Evolutionary conservation across 2,888 invertebrate genomes (phyloP), one percentile per base, ranked within the genome.

Genomic region (Spatulosminthurus flaviceps): DNA sequence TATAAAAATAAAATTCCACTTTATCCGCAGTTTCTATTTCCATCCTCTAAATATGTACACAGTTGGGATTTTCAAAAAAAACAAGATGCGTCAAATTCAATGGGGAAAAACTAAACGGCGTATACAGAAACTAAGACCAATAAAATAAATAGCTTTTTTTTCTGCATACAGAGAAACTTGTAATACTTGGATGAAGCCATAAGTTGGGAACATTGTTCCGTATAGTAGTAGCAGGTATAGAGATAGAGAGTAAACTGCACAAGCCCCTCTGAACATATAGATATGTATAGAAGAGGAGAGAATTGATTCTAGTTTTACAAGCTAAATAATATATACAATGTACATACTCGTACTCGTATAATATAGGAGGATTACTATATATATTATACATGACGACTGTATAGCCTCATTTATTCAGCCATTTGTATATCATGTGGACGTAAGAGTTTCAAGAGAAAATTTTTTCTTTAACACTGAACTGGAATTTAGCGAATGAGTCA

Each of bases 401-500:
- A n/a, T 64, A 64, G 4, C 22, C 64, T 64, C 24, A 24, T 64
- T 24, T 22, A 67, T 28, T 13, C 28, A 67, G 29, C 67, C 11
- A 28, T 7, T n/a, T 28, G n/a, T 28, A 29, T 67, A 28, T 13
- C 16, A 24, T 67, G n/a, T 19, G 2, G 22, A 67, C 29, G 28
- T n/a, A 67, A 28, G 67, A 22, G 67, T 28, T 67, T 67, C 29
- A 67, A 28, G 67, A 67, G 29, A 28, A 67, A 67, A 67, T 28
- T 29, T 28, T 67, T 67, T 67, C 67, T 26, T 28, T 67, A 24
- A 29, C 16, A 26, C 29, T 67, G 28, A 67, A 67, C n/a, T 67
- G 29, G 26, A 67, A 67, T 67, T 67, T 24, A 28, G 29, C 26
- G 67, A 67, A 67, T 67, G 67, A 67, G 22, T 67, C 67, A 67